Evolutionary conservation across 2,797 vertebrate species (phyloP).

Genomic region (Syngnathus acus): DNA sequence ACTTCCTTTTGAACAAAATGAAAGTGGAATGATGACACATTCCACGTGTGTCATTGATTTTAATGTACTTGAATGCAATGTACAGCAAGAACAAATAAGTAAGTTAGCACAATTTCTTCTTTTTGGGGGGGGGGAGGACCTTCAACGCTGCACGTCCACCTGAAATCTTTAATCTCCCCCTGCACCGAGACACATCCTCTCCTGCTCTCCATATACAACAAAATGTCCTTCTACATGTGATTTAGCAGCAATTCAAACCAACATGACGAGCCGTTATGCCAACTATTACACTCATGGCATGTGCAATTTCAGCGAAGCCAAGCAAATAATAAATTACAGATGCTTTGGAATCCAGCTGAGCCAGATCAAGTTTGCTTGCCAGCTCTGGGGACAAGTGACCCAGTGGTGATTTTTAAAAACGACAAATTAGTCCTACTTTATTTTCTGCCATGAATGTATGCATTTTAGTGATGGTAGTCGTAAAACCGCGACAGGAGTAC

Average conservation of each 20-base stretch:
- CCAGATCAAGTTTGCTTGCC: conserved; percentile 30
- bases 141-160: not conserved
- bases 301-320: conserved; percentile 29
- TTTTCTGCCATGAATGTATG: not conserved
- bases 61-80: not conserved
- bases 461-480: not conserved
- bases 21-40: not conserved
- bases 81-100: no score
- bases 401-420: not conserved
- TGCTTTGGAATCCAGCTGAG: conserved; percentile 24
- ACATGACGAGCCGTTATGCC: conserved; percentile 26
- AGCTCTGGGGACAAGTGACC: not conserved
- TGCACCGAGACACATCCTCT: conserved; percentile 26
- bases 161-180: not conserved
- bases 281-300: conserved; percentile 28
- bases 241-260: conserved; percentile 26
- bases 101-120: no score
- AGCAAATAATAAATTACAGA: conserved; percentile 46
- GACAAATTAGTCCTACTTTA: not conserved
- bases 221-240: conserved; percentile 26
- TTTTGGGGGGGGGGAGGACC: no score
- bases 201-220: not conserved
- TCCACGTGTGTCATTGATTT: not conserved
- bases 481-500: not conserved
- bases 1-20: not conserved